Evolutionary conservation across 1,140 invertebrate genomes (phyloP).

Genomic region (Maniola jurtina): DNA sequence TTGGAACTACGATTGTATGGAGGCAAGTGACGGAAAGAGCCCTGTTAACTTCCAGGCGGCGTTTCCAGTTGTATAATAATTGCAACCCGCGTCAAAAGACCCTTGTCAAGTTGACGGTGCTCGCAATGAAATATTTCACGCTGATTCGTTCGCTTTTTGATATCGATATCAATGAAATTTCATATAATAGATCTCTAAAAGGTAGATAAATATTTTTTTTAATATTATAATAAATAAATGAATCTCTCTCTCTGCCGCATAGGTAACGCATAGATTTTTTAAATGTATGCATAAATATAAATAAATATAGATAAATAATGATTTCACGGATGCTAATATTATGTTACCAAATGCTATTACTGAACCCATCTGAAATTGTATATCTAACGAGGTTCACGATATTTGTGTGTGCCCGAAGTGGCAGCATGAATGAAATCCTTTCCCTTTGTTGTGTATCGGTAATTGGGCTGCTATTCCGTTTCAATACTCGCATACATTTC

Average conservation of each 20-base stretch:
- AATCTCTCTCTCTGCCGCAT: no score
- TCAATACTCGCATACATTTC: background rate
- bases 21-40: no score
- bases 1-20: no score
- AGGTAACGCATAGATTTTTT: no score
- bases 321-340: background rate
- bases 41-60: constrained; percentile 29
- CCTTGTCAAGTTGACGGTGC: constrained; percentile 36
- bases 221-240: no score
- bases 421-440: background rate
- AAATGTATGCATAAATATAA: no score
- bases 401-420: background rate
- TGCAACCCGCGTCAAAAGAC: constrained; percentile 36
- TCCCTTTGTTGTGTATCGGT: background rate
- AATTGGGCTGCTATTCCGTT: background rate
- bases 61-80: constrained; percentile 38
- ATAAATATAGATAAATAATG: no score
- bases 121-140: constrained; percentile 29
- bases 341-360: background rate
- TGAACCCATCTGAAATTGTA: background rate
- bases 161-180: constrained; percentile 24
- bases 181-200: background rate
- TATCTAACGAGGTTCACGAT: background rate
- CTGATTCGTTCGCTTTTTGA: constrained; percentile 31
- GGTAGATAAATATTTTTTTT: no score